Conservation (phyloP, 2,797 vertebrate species). For the Huso huso region DNA sequence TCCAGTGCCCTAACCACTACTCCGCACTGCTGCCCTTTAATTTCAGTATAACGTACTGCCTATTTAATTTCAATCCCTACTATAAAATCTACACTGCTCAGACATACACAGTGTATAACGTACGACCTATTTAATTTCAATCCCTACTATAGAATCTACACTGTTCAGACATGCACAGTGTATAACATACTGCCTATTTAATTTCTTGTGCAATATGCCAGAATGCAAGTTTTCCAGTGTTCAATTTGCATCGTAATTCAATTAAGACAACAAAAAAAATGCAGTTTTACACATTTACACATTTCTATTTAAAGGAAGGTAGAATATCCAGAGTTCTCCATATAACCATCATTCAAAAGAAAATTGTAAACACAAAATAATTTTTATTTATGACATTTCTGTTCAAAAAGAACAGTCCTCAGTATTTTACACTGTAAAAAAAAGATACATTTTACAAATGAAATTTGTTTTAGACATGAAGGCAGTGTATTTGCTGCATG, state of each 20-base stretch:
- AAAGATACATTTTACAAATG: slow-evolving; percentile 15
- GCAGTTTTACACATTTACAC: slow-evolving; percentile 30
- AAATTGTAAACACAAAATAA: background rate
- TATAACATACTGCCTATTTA: slow-evolving; percentile 43
- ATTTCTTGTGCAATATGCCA: slow-evolving; percentile 21
- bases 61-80: slow-evolving; percentile 46
- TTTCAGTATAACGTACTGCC: too few species aligned
- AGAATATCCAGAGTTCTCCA: background rate
- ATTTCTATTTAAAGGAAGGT: slow-evolving; percentile 10
- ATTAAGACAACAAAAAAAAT: slow-evolving; percentile 19
- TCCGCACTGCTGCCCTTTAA: too few species aligned
- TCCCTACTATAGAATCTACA: slow-evolving; percentile 54
- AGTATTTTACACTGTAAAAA: slow-evolving; percentile 39
- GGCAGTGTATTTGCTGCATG: too few species aligned
- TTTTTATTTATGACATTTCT: slow-evolving; percentile 29
- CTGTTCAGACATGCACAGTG: slow-evolving; percentile 27
- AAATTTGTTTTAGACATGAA: slow-evolving; percentile 13
- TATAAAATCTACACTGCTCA: slow-evolving; percentile 54
- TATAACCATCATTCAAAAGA: slow-evolving; percentile 2
- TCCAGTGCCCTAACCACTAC: too few species aligned
- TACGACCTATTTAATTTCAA: slow-evolving; percentile 13
- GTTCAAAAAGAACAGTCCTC: slow-evolving; percentile 38
- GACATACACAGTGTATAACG: slow-evolving; percentile 11
- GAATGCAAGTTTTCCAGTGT: slow-evolving; percentile 37
- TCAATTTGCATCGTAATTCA: slow-evolving; percentile 7